Percentiles rank a stretch among this genome's conserved stretches.
Conservation (phyloP, 1,140 invertebrate genomes). For the Macrobrachium nipponense region DNA sequence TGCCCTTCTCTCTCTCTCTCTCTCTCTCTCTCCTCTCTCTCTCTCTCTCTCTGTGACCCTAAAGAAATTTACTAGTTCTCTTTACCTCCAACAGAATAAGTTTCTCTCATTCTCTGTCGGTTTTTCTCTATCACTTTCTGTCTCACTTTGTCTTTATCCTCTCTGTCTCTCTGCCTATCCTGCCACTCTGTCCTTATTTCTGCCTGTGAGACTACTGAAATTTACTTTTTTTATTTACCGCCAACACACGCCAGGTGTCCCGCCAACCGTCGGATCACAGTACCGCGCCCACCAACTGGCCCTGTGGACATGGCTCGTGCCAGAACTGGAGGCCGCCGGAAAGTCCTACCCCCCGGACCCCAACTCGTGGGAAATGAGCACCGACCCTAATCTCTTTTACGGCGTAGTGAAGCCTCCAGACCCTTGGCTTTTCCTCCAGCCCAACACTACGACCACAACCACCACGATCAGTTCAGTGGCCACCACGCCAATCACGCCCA, state of each 20-base stretch:
- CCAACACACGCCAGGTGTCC: conserved; percentile 76
- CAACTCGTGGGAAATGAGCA: conserved; percentile 62
- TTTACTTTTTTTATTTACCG: background rate
- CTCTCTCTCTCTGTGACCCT: no score
- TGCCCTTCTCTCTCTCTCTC: no score
- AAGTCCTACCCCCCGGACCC: conserved; percentile 85
- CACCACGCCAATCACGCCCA: conserved; percentile 37
- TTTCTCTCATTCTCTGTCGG: no score
- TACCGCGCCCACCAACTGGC: conserved; percentile 93
- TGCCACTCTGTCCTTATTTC: background rate
- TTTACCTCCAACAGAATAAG: no score
- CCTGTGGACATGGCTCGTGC: conserved; percentile 92
- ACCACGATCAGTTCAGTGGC: conserved; percentile 30
- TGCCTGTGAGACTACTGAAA: background rate
- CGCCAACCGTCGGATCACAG: conserved; percentile 91
- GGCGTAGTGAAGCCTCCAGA: conserved; percentile 60
- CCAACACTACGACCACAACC: conserved; percentile 44
- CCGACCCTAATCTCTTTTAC: conserved; percentile 59
- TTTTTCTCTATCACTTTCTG: no score
- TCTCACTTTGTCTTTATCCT: no score
- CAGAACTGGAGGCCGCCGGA: conserved; percentile 88
- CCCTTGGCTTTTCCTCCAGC: conserved; percentile 58
- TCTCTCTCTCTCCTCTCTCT: no score
- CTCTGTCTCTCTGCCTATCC: background rate
- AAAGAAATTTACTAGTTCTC: no score